Conservation (phyloP, 2,113 vertebrate genomes). For the Eupsittula cactorum region DNA sequence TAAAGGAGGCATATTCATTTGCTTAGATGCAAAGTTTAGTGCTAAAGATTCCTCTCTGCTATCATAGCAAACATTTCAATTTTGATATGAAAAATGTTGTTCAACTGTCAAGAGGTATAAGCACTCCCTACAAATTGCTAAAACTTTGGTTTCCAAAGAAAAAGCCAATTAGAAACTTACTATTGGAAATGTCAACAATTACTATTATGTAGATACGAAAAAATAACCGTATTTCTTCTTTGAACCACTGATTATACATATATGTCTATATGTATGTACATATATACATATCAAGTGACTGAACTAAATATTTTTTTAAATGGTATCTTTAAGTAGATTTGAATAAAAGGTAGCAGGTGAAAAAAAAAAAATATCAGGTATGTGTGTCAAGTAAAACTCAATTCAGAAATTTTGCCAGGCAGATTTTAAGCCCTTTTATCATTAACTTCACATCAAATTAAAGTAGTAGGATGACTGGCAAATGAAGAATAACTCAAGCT, state of each 20-base stretch:
- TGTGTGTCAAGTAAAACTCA: neutral
- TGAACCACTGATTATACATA: neutral
- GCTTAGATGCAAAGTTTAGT: neutral
- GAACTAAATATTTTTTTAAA: neutral
- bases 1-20: neutral
- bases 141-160: neutral
- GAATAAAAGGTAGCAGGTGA: neutral
- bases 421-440: slow-evolving; percentile 7
- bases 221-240: neutral
- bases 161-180: neutral
- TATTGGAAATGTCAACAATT: neutral
- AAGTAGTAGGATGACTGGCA: slow-evolving; percentile 9
- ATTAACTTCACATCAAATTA: slow-evolving; percentile 7
- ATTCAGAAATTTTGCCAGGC: neutral
- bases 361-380: neutral
- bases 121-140: neutral
- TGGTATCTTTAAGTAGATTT: neutral
- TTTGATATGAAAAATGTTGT: neutral
- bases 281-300: neutral
- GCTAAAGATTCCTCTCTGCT: neutral
- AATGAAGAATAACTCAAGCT: slow-evolving; percentile 32
- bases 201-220: neutral
- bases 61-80: neutral
- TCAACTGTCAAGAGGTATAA: neutral
- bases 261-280: neutral